Evolutionary conservation across 1,140 invertebrate genomes (phyloP), one percentile per base, ranked within the genome.

Genomic region (Campodea augens): DNA sequence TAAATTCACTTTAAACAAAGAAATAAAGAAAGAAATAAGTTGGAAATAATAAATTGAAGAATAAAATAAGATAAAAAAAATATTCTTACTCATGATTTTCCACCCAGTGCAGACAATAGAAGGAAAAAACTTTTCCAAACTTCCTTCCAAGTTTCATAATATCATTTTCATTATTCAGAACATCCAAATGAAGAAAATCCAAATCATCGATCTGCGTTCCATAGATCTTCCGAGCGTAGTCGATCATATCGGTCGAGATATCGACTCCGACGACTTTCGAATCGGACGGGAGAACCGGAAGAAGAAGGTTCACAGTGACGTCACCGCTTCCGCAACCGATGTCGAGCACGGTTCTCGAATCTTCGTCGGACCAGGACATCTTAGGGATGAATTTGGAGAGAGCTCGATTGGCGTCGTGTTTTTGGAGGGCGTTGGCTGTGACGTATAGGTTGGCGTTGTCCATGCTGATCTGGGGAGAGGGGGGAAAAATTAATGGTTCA

Each of bases 91-190:
- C 69, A 52, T 80, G 73, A 53, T 83, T 70, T 46, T 74, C 71
- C 24, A 84, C 74, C 82, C 82, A 88, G 51, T 87, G 82, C 1
- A 87, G 61, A 49, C 81, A 80, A 55, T 84, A 83, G 52, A 86
- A 84, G 0, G 82, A 86, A 41, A 82, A 73, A 1, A 73, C 70
- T 53, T 83, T 79, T 48, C 78, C 67, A 51, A 78, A 84, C 4
- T 45, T 46, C 3, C 48, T n/a, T n/a, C n/a, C n/a, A n/a, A n/a
- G n/a, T n/a, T n/a, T n/a, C n/a, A n/a, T n/a, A n/a, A n/a, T n/a
- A n/a, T n/a, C n/a, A n/a, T n/a, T n/a, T n/a, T n/a, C n/a, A n/a
- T n/a, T n/a, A n/a, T n/a, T n/a, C n/a, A n/a, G n/a, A n/a, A n/a
- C n/a, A n/a, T n/a, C n/a, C n/a, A n/a, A n/a, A n/a, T n/a, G n/a